Conservation (phyloP, 1,140 invertebrate species). For the Papilio xuthus region DNA sequence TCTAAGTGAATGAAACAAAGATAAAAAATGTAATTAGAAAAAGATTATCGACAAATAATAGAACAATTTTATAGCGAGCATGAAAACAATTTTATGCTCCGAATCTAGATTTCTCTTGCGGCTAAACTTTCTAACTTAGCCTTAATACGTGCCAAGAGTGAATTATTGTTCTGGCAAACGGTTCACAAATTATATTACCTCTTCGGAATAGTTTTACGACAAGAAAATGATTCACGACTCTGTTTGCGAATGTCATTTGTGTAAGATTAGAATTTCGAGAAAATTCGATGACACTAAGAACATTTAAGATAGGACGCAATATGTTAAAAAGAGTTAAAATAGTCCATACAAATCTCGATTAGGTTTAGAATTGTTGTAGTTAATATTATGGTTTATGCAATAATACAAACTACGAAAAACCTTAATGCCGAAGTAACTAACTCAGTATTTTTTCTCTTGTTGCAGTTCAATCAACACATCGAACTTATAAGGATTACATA, state of each 20-base stretch:
- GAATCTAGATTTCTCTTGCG: conserved; percentile 58
- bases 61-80: conserved; percentile 42
- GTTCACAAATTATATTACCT: conserved; percentile 50
- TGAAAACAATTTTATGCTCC: conserved; percentile 49
- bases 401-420: background rate
- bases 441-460: conserved; percentile 44
- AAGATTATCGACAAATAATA: background rate
- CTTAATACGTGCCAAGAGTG: conserved; percentile 48
- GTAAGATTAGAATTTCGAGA: background rate
- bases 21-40: background rate
- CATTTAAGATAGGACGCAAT: no score
- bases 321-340: no score
- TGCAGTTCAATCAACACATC: conserved; percentile 42
- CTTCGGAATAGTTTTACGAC: conserved; percentile 6
- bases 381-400: no score
- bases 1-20: background rate
- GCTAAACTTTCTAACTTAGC: conserved; percentile 52
- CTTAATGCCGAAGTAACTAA: background rate
- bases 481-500: conserved; percentile 1
- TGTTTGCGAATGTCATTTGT: background rate
- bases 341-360: no score
- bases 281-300: background rate
- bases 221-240: conserved; percentile 15
- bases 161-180: conserved; percentile 49
- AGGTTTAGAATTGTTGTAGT: no score